Evolutionary conservation across 2,797 vertebrate species (phyloP).

Genomic region (Hylomyscus alleni): DNA sequence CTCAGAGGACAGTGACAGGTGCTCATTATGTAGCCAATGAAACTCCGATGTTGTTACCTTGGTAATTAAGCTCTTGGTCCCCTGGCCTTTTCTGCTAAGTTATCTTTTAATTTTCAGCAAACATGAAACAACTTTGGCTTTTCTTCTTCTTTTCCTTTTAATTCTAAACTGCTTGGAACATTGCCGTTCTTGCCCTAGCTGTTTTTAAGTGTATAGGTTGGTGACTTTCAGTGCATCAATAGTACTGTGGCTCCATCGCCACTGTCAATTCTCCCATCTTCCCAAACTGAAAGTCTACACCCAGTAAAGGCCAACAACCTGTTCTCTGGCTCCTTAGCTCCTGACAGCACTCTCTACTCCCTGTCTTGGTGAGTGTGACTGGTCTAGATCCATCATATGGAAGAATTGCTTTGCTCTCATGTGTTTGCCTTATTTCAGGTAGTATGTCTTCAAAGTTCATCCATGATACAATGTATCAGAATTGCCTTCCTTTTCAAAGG

Average conservation of each 20-base stretch:
- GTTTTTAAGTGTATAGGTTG: not conserved
- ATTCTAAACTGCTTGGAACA: not conserved
- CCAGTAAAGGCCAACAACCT: not conserved
- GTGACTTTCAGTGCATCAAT: not conserved
- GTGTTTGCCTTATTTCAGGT: not conserved
- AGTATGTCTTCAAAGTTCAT: not conserved
- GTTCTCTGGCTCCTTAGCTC: too few relatives aligned
- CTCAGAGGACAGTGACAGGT: not conserved
- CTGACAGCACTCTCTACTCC: not conserved
- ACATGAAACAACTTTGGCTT: not conserved
- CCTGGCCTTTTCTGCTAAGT: not conserved
- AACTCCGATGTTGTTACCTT: not conserved
- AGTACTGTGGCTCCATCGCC: not conserved
- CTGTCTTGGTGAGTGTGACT: not conserved
- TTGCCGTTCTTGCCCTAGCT: not conserved
- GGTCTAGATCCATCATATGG: fast-evolving
- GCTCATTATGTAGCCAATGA: not conserved
- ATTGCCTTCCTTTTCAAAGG: not conserved
- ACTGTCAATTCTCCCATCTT: not conserved
- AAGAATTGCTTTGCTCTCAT: not conserved
- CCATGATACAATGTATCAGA: not conserved
- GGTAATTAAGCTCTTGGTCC: not conserved
- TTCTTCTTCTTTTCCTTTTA: not conserved
- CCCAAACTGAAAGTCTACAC: not conserved
- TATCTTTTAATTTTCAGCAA: not conserved